Evolutionary conservation across 1,140 invertebrate genomes (phyloP).

Genomic region (Mycetomoellerius zeteki): DNA sequence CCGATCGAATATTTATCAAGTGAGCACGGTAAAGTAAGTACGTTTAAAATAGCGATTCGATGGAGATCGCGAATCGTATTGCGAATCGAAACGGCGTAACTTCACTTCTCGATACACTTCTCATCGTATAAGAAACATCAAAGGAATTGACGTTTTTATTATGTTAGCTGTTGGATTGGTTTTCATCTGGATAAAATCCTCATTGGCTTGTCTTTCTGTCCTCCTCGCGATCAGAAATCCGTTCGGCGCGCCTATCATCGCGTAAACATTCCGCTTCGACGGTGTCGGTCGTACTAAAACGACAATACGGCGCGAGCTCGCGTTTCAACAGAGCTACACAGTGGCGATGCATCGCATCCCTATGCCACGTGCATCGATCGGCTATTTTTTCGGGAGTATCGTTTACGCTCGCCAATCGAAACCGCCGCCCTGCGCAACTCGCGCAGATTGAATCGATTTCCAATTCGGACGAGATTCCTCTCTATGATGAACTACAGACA

Average conservation of each 20-base stretch:
- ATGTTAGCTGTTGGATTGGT: neutral
- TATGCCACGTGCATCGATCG: neutral
- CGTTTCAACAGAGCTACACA: constrained; percentile 1
- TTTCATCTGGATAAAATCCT: constrained; percentile 18
- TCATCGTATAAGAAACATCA: neutral
- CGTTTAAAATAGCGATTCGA: neutral
- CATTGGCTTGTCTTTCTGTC: neutral
- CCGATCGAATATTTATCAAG: constrained; percentile 17
- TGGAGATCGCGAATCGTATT: no score
- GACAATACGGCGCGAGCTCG: constrained; percentile 9
- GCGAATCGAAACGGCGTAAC: neutral
- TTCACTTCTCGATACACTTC: constrained; percentile 3
- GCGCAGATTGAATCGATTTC: constrained; percentile 70
- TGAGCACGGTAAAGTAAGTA: neutral
- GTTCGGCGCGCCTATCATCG: neutral
- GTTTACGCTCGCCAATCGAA: constrained; percentile 31
- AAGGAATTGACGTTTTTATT: constrained; percentile 23
- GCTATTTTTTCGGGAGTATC: constrained; percentile 38
- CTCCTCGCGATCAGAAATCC: constrained; percentile 20
- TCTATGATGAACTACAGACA: constrained; percentile 27
- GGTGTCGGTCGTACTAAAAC: constrained; percentile 22
- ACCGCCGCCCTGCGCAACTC: constrained; percentile 1
- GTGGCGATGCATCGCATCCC: constrained; percentile 7
- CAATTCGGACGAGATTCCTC: constrained; percentile 67
- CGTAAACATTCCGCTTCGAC: constrained; percentile 33